Evolutionary conservation across 2,113 vertebrate species (phyloP), one percentile per base, ranked within the genome.

Genomic region (Equus quagga): DNA sequence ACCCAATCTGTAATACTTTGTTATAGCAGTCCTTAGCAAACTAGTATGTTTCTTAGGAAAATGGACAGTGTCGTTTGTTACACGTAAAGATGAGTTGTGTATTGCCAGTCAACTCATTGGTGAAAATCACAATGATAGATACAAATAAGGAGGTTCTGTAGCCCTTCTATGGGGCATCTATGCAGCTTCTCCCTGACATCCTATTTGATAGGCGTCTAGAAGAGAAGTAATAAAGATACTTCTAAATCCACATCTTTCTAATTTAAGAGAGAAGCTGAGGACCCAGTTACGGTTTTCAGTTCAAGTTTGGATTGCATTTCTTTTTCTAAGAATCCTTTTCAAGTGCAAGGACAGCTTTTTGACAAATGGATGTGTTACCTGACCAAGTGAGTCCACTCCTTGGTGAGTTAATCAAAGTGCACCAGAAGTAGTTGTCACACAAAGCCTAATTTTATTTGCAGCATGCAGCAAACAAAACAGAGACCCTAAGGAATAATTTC

Each of bases 211-310:
- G 12, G 13, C 49, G 2, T 62, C 49, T 36, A 41, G 54, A 95
- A 89, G 33, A 76, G 44, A 84, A 36, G 49, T 46, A 82, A 73
- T 56, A 44, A 75, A 91, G 41, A 24, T 26, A n/a, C 33, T 80
- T 94, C 31, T 36, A 21, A 81, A 83, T 21, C 87, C 72, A 51
- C 23, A 33, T 41, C 24, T 73, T 92, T 95, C 51, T 97, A 51
- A 80, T 44, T 31, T 49, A 64, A 79, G 31, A 83, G 70, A 86
- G 65, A 69, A 90, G 24, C 9, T 33, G 44, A 51, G 49, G 51
- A 73, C 4, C 11, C 36, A 69, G 8, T 23, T 65, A 46, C 4
- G 10, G n/a, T 58, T 86, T 56, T 88, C 14, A 8, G 69, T 90
- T 90, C 67, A 67, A 26, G 33, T 76, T 72, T 72, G 54, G 23